Conservation (phyloP, 2,797 vertebrate genomes). For the Micrastur ruficollis region DNA sequence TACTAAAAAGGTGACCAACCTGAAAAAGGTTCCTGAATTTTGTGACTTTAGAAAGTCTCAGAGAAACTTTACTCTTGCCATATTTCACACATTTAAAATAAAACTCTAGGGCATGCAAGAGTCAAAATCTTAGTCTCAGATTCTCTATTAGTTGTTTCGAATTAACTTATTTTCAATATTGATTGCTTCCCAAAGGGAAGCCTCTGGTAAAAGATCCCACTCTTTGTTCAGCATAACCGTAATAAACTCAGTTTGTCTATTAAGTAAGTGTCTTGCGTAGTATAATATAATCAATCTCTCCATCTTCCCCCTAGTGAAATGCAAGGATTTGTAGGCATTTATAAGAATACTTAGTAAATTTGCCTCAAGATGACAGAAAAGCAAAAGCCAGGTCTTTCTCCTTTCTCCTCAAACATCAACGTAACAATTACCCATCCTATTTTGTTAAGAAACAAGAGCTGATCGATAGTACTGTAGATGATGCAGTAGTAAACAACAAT, state of each 20-base stretch:
- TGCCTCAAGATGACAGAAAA: background rate
- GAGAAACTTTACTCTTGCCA: background rate
- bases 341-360: background rate
- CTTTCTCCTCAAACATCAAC: background rate
- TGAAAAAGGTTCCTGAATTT: background rate
- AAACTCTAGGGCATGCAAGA: background rate
- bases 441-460: background rate
- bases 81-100: background rate
- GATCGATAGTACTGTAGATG: background rate
- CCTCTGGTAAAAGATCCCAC: background rate
- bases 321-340: background rate
- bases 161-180: background rate
- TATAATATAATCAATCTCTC: background rate
- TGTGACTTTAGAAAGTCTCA: background rate
- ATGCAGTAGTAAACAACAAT: background rate
- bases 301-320: background rate
- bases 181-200: background rate
- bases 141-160: background rate
- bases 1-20: background rate
- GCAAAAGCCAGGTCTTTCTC: background rate
- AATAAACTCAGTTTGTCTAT: background rate
- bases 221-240: background rate
- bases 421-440: background rate
- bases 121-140: background rate
- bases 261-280: background rate